Percentiles rank a stretch among this genome's conserved stretches.
phyloP scores from a whole-genome alignment of 2,797 vertebrate species.

The Phataginus tricuspis region DNA sequence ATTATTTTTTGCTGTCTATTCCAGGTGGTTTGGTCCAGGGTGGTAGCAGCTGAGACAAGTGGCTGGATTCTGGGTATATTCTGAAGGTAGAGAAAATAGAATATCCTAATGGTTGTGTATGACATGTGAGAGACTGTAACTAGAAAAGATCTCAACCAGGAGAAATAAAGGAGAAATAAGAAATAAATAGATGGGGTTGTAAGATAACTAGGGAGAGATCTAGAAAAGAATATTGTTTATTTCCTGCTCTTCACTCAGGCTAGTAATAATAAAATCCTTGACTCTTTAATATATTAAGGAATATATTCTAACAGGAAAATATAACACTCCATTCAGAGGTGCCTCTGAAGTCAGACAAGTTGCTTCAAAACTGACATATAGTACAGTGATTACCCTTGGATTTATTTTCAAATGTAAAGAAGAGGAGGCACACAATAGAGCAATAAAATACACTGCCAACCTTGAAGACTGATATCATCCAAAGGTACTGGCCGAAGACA shows the following conservation, averaged over 20 bases:
- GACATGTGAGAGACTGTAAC: background rate
- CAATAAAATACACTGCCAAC: background rate
- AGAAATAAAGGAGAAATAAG: background rate
- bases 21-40: too few species aligned
- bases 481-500: background rate
- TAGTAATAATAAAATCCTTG: background rate
- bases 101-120: background rate
- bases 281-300: background rate
- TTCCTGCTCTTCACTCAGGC: background rate
- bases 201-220: background rate
- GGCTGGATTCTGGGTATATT: background rate
- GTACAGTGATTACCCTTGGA: background rate
- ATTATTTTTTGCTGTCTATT: background rate
- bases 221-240: background rate
- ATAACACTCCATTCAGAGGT: background rate
- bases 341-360: background rate
- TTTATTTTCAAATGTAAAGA: constrained; percentile 18
- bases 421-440: background rate
- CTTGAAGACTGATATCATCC: background rate
- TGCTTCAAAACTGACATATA: background rate
- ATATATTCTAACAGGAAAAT: background rate
- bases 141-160: background rate
- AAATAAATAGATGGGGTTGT: background rate
- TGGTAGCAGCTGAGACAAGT: background rate
- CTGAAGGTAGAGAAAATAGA: background rate